Conservation (phyloP, 2,113 vertebrate species). For the Lontra canadensis region DNA sequence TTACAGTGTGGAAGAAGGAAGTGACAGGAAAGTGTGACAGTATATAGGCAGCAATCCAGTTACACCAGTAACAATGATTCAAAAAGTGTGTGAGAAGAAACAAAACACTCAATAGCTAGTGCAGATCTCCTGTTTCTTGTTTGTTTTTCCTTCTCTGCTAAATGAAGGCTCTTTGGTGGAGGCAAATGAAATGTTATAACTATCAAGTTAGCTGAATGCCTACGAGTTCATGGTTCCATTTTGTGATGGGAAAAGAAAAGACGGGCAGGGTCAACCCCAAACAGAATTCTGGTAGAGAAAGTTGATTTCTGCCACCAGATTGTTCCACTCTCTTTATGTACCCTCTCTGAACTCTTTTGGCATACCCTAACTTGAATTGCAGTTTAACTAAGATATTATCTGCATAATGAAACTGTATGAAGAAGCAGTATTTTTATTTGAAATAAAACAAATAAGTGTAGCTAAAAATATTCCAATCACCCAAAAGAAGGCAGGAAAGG, state of each 20-base stretch:
- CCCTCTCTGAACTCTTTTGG: not conserved
- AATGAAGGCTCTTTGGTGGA: slow-evolving; percentile 60
- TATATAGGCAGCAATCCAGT: not conserved
- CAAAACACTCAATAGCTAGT: slow-evolving; percentile 26
- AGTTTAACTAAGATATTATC: slow-evolving; percentile 37
- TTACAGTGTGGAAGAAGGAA: not conserved
- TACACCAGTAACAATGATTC: not conserved
- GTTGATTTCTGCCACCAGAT: not conserved
- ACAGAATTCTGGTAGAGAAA: not conserved
- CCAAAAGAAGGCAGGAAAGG: not conserved
- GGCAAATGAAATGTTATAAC: slow-evolving; percentile 37
- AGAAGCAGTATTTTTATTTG: slow-evolving; percentile 47
- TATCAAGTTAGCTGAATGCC: not conserved
- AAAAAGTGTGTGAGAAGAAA: slow-evolving; percentile 29
- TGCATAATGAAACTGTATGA: slow-evolving; percentile 12
- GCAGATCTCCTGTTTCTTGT: slow-evolving; percentile 35
- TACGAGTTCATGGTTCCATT: not conserved
- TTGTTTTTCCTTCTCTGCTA: slow-evolving; percentile 44
- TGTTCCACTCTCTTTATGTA: not conserved
- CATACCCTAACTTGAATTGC: slow-evolving; percentile 4
- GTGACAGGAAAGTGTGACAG: not conserved
- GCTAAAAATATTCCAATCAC: slow-evolving; percentile 10
- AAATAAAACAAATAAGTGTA: slow-evolving; percentile 32
- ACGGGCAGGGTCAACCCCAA: not conserved
- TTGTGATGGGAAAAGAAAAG: not conserved